Conservation (phyloP, 2,888 invertebrate species). For the Andrena hattorfiana region DNA sequence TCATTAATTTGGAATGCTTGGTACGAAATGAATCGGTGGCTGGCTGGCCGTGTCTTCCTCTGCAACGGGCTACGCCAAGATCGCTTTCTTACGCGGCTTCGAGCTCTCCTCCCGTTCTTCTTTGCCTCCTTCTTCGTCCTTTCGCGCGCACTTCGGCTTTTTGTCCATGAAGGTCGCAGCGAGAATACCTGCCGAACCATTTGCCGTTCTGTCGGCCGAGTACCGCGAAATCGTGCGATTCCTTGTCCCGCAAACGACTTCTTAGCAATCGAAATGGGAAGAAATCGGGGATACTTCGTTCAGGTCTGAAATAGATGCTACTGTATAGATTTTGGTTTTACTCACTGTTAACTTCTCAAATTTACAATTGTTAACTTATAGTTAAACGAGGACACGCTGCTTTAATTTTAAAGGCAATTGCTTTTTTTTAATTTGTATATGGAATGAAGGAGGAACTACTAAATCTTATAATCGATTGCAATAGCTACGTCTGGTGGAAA, state of each 20-base stretch:
- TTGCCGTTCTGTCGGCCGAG: conserved; percentile 39
- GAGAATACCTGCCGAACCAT: conserved; percentile 57
- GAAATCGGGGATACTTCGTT: conserved; percentile 4
- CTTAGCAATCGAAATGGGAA: conserved; percentile 13
- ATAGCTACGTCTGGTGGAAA: neutral
- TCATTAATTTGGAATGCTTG: neutral
- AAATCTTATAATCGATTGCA: neutral
- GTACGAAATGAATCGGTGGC: conserved; percentile 25
- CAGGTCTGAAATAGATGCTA: neutral
- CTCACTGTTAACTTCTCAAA: neutral
- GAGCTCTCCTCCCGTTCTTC: conserved; percentile 61
- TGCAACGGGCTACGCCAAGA: conserved; percentile 41
- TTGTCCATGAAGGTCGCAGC: conserved; percentile 64
- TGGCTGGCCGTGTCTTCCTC: conserved; percentile 21
- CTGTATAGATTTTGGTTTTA: neutral
- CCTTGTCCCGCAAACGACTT: conserved; percentile 29
- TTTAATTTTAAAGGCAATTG: neutral
- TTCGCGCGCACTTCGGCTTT: conserved; percentile 65
- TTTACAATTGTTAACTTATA: neutral
- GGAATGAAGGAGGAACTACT: neutral
- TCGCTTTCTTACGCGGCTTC: conserved; percentile 55
- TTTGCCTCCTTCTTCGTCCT: conserved; percentile 68
- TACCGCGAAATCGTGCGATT: conserved; percentile 53
- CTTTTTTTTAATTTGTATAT: neutral
- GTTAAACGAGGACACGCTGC: neutral